phyloP scores from a whole-genome alignment of 2,797 vertebrate genomes.

The Sebastes cheni region DNA sequence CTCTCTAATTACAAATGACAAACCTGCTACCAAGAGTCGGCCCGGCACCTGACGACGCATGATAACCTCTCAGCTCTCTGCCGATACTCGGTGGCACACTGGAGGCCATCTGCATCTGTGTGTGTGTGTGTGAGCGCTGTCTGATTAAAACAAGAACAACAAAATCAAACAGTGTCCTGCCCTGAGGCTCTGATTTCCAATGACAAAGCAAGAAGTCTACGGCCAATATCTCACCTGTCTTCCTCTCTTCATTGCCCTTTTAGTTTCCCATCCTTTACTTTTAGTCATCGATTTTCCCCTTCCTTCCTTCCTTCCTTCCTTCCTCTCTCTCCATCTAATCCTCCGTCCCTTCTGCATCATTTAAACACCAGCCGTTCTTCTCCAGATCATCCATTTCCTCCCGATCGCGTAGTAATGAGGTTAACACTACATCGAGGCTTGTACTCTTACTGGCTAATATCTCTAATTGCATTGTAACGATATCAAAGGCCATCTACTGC shows the following conservation, averaged over 20 bases:
- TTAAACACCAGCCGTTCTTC: conserved; percentile 46
- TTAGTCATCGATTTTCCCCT: conserved; percentile 60
- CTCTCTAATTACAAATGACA: conserved; percentile 81
- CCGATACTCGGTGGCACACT: conserved; percentile 61
- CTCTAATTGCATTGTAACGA: conserved; percentile 65
- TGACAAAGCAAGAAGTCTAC: conserved; percentile 66
- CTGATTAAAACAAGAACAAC: conserved; percentile 66
- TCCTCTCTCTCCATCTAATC: conserved; percentile 17
- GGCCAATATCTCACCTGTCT: conserved; percentile 61
- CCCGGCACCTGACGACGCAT: conserved; percentile 71
- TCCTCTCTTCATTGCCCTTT: conserved; percentile 54
- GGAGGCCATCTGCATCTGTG: conserved; percentile 19
- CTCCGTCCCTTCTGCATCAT: conserved; percentile 39
- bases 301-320: conserved; percentile 18
- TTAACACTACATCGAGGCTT: conserved; percentile 67
- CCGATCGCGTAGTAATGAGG: conserved; percentile 55
- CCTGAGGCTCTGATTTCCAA: conserved; percentile 59
- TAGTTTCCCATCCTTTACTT: conserved; percentile 53
- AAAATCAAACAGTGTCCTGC: conserved; percentile 61
- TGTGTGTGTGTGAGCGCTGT: conserved; percentile 41
- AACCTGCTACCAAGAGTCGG: conserved; percentile 68
- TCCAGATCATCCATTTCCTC: conserved; percentile 68
- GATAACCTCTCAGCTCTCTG: conserved; percentile 73
- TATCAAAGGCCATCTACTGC: conserved; percentile 58
- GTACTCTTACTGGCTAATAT: conserved; percentile 58